Percentiles rank a stretch among this genome's conserved stretches.
These are phyloP conservation scores for Mixornis gularis DNA, from an alignment of 2,113 vertebrate genomes.

Conservation along the genomic window DNA sequence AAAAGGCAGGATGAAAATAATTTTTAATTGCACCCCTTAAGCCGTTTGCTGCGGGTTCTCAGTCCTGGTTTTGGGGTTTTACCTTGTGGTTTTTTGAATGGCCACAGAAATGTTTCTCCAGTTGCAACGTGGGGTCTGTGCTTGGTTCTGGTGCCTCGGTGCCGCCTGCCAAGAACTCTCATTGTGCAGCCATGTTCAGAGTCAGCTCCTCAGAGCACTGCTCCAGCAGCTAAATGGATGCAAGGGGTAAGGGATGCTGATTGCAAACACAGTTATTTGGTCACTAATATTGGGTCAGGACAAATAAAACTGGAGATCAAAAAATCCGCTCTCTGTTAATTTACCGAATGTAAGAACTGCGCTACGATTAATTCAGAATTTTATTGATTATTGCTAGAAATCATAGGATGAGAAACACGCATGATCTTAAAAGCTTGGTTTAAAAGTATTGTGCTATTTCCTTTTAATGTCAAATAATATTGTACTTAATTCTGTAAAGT, in stretches of 20 bases:
- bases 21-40: constrained; percentile 70
- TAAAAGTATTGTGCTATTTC: background rate
- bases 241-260: constrained; percentile 39
- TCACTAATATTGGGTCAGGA: background rate
- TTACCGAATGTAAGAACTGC: background rate
- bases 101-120: constrained; percentile 65
- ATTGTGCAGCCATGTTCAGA: constrained; percentile 60
- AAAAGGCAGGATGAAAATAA: constrained; percentile 73
- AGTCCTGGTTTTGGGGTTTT: background rate
- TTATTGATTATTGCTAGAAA: background rate
- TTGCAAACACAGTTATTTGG: background rate
- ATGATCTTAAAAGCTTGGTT: background rate
- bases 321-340: background rate
- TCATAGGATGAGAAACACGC: background rate
- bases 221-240: constrained; percentile 59
- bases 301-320: background rate
- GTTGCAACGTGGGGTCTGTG: constrained; percentile 63
- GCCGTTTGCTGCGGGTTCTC: constrained; percentile 33
- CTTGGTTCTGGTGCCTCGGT: constrained; percentile 55
- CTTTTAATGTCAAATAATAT: background rate
- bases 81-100: constrained; percentile 63
- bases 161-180: constrained; percentile 68
- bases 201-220: constrained; percentile 61
- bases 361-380: background rate
- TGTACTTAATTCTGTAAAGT: background rate